Base-by-base conservation (phyloP, 2,888 invertebrate genomes). In the Apotomis betuletana region DNA sequence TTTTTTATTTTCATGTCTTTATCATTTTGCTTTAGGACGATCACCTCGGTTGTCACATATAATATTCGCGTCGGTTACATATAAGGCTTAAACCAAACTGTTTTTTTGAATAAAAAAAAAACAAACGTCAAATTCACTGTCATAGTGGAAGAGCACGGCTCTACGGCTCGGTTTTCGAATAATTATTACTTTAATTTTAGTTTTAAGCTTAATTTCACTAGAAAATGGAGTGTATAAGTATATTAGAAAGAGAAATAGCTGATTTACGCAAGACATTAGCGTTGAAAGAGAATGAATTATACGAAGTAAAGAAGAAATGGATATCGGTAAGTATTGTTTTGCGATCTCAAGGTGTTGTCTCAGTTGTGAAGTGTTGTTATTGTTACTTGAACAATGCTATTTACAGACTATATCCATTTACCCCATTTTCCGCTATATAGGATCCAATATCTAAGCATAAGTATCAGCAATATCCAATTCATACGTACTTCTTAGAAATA, bases 261-360 rank as follows among this genome's bases (percentile, higher is more conserved):
- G 84, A 85, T 52, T 84, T 95, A 57, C 93, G 92, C 73, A 85
- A 84, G 76, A 77, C 83, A 67, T 85, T 95, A 69, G 79, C 79
- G 2, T 84, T 84, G 62, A 95, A 95, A 78, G 95, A 95, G 80
- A 80, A 85, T 60, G 86, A 93, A 83, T 82, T 95, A 38, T 81
- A 82, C n/a, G 78, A 82, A 67, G 75, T 94, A 27, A 91, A 90
- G 80, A 86, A 81, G 71, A 86, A 89, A 74, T 87, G 88, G 77
- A 81, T 85, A 72, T 81, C 84, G 67, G 85, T 91, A 76, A 78
- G 85, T 81, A 55, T 61, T 60, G 49, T 70, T 67, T 49, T 65
- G 38, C 8, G 46, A 55, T 38, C 51, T 15, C 27, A 6, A 58
- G 13, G 15, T 13, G 55, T 9, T 2, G 10, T 55, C 44, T 54